Conservation (phyloP, 1,140 invertebrate genomes). For the Leguminivora glycinivorella region DNA sequence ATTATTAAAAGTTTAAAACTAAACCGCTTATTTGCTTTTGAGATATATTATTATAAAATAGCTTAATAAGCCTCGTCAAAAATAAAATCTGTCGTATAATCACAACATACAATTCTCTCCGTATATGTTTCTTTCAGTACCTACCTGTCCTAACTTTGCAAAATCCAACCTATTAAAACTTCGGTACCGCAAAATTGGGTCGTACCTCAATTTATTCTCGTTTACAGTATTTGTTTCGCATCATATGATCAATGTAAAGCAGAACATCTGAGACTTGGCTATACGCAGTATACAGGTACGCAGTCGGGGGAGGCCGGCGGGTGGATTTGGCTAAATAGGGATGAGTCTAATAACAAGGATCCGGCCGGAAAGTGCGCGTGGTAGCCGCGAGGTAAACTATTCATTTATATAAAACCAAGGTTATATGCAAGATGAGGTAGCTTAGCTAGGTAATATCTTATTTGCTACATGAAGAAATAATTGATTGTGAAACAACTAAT, state of each 20-base stretch:
- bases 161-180: slow-evolving; percentile 8
- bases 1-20: too few relatives aligned
- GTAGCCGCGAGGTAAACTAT: too few relatives aligned
- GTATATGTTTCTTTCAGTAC: background rate
- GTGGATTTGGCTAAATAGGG: slow-evolving; percentile 9
- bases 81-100: background rate
- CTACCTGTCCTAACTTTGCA: background rate
- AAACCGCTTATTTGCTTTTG: too few relatives aligned
- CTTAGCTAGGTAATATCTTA: too few relatives aligned
- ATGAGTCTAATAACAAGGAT: background rate
- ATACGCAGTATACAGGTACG: slow-evolving; percentile 1
- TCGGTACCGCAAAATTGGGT: background rate
- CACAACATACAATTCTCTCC: background rate
- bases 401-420: too few relatives aligned
- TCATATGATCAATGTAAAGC: slow-evolving; percentile 10
- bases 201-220: background rate
- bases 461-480: too few relatives aligned
- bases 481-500: too few relatives aligned
- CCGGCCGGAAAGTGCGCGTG: background rate
- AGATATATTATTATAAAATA: too few relatives aligned
- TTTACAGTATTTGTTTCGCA: slow-evolving; percentile 5
- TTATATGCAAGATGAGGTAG: too few relatives aligned
- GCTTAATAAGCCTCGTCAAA: background rate
- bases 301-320: slow-evolving; percentile 2
- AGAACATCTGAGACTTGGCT: background rate